phyloP scores from a whole-genome alignment of 1,140 invertebrate genomes.

The Plectrocnemia conspersa region DNA sequence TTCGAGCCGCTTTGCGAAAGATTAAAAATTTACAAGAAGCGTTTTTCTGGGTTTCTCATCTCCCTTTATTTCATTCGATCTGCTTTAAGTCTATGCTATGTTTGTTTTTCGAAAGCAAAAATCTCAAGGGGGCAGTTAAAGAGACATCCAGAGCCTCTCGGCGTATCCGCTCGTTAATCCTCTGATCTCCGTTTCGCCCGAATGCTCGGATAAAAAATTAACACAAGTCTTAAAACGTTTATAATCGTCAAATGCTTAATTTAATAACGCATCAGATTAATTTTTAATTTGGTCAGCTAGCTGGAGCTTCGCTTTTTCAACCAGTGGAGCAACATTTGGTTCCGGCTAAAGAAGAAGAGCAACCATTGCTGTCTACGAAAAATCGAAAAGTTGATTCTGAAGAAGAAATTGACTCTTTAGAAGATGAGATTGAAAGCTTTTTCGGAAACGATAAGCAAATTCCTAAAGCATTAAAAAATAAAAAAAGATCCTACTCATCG shows the following conservation, averaged over 20 bases:
- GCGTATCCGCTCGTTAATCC: slow-evolving; percentile 15
- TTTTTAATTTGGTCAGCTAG: slow-evolving; percentile 34
- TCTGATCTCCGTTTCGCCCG: neutral
- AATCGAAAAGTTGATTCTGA: slow-evolving; percentile 1
- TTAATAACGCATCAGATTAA: too few relatives aligned
- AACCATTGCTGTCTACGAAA: slow-evolving; percentile 34
- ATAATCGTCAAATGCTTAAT: too few relatives aligned
- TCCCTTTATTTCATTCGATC: too few relatives aligned
- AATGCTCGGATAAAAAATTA: neutral
- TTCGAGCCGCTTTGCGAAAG: too few relatives aligned
- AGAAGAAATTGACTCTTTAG: neutral
- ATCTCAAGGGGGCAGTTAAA: slow-evolving; percentile 10
- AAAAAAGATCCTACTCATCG: neutral
- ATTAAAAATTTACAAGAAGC: too few relatives aligned
- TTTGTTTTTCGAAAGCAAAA: slow-evolving; percentile 1
- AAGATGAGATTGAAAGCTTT: too few relatives aligned
- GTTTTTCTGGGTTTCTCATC: too few relatives aligned
- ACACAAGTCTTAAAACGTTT: neutral
- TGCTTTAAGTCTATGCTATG: slow-evolving; percentile 11
- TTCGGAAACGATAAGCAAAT: too few relatives aligned
- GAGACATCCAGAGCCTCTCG: neutral
- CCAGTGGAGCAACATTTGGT: slow-evolving; percentile 53
- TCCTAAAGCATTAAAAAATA: too few relatives aligned
- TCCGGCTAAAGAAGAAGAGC: slow-evolving; percentile 43
- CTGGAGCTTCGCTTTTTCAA: slow-evolving; percentile 49